These are phyloP conservation scores for Tauraco hartlaubi DNA, from an alignment of 2,797 vertebrate genomes.

Conservation along the genomic window DNA sequence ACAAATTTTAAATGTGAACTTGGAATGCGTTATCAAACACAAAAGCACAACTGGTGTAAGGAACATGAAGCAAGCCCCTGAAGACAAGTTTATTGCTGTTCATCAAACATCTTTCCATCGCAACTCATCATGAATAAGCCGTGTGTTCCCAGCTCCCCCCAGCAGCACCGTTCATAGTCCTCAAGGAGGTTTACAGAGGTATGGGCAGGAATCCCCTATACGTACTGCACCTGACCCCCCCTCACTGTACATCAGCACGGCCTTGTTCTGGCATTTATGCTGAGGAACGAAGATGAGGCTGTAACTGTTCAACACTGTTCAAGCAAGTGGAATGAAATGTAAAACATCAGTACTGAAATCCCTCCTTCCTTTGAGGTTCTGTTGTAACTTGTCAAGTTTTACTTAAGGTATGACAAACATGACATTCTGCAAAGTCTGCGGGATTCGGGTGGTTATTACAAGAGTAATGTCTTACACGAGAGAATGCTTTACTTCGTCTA, in stretches of 20 bases:
- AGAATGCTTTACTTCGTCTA: background rate
- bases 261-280: background rate
- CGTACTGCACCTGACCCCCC: background rate
- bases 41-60: background rate
- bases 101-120: background rate
- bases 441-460: background rate
- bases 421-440: background rate
- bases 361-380: background rate
- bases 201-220: accelerated
- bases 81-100: background rate
- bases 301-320: background rate
- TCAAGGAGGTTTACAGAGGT: background rate
- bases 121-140: accelerated
- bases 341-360: background rate
- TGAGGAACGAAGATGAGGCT: background rate
- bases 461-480: background rate
- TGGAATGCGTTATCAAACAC: background rate
- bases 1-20: background rate
- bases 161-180: background rate
- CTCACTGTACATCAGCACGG: accelerated
- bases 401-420: background rate
- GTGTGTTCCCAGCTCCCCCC: background rate
- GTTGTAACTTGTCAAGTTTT: constrained; percentile 19
- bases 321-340: background rate
- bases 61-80: background rate